These are phyloP conservation scores for Cebus imitator DNA, from an alignment of 2,113 vertebrate species.

Conservation along the genomic window DNA sequence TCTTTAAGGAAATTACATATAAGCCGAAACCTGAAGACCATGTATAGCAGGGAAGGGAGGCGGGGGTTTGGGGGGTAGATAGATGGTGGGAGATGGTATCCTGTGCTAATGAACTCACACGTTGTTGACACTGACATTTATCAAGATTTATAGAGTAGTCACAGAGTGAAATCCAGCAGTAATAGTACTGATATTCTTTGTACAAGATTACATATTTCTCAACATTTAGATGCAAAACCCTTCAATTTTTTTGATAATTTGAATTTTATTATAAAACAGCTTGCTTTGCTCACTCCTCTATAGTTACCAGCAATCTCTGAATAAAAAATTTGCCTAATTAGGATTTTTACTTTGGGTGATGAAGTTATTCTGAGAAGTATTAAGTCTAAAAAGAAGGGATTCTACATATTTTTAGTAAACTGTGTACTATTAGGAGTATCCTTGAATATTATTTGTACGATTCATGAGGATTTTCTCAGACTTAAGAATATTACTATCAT, in stretches of 20 bases:
- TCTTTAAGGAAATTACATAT: not conserved
- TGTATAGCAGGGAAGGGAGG: not conserved
- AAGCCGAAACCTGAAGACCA: not conserved
- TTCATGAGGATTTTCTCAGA: conserved; percentile 24
- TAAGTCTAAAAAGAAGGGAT: not conserved
- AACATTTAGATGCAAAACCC: not conserved
- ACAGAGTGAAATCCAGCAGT: not conserved
- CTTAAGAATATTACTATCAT: conserved; percentile 43
- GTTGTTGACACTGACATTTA: not conserved
- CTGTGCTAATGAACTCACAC: too few relatives aligned
- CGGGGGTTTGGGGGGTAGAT: accelerated
- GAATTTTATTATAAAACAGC: conserved; percentile 26
- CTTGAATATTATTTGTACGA: not conserved
- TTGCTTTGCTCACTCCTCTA: not conserved
- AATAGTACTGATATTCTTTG: not conserved
- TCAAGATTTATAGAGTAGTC: not conserved
- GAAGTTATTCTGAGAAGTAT: not conserved
- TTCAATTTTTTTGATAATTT: not conserved
- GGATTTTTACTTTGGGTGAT: not conserved
- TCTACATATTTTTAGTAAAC: not conserved
- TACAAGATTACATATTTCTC: not conserved
- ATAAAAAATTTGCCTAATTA: not conserved
- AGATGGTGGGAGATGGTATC: not conserved
- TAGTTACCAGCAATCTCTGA: not conserved
- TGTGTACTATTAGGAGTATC: not conserved